Conservation (phyloP, 2,113 vertebrate species). For the Sphaerodactylus townsendi region DNA sequence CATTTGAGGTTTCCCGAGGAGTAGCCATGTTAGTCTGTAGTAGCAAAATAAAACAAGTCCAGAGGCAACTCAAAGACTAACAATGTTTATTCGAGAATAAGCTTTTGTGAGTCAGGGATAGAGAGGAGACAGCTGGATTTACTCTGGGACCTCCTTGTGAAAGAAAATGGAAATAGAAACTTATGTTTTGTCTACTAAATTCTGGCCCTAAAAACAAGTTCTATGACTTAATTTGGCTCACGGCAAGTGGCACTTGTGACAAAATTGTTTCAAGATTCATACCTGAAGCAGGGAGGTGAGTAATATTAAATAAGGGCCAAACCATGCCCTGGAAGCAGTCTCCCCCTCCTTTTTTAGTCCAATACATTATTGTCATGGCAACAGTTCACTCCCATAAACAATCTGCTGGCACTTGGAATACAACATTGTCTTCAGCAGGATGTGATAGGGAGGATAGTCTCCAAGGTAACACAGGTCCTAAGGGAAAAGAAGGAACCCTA, state of each 20-base stretch:
- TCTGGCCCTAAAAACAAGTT: no score
- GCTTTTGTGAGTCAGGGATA: no score
- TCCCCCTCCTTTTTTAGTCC: conserved; percentile 27
- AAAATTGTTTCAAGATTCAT: not conserved
- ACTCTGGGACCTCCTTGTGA: no score
- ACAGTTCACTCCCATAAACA: conserved; percentile 71
- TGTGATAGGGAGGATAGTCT: not conserved
- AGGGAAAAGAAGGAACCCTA: not conserved
- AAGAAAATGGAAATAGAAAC: no score
- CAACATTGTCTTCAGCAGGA: conserved; percentile 19
- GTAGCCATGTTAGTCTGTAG: no score
- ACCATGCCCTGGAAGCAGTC: not conserved
- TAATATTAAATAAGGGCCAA: not conserved
- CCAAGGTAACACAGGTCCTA: conserved; percentile 1
- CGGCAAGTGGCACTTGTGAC: not conserved
- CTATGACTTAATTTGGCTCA: not conserved
- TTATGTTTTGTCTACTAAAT: no score
- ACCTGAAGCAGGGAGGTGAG: not conserved
- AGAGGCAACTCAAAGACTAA: not conserved
- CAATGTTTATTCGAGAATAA: no score
- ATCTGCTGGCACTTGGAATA: conserved; percentile 49
- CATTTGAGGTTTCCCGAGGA: no score
- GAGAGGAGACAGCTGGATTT: no score
- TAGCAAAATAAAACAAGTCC: no score
- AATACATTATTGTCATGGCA: conserved; percentile 69